Evolutionary conservation across 2,797 vertebrate genomes (phyloP), one percentile per base, ranked within the genome.

Genomic region (Acipenser ruthenus): DNA sequence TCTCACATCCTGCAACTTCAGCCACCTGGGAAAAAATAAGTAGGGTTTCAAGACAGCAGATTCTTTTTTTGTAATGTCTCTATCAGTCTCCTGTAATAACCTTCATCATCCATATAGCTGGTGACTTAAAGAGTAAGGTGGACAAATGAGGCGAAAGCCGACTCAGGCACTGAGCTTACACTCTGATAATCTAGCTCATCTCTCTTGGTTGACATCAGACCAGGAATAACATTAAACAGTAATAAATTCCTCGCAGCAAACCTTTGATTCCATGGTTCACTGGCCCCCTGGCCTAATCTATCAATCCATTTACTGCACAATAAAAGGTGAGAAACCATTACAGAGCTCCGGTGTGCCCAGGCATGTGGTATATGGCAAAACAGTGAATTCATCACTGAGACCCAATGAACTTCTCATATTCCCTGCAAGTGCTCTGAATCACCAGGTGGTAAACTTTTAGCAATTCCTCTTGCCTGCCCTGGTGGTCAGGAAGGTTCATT

Each of bases 161-260:
- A 80, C 80, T 80, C 80, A 86, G 86, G 80, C 83, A 86, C 71
- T 72, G 72, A 77, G 78, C 72, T 88, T 86, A 83, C 80, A 82
- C 79, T 82, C 61, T 13, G 78, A 81, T 89, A 87, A 88, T 85
- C 84, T 83, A 82, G 74, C 80, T 86, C 86, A 88, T 88, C 79
- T 76, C 78, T 89, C 81, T 88, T 77, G 64, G 75, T 75, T 83
- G 83, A 86, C 82, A 86, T 0, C 47, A 79, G 78, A 79, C 76
- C 74, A 85, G 83, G 82, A 86, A 86, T 87, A 86, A 85, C 77
- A 88, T 88, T 87, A 87, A 83, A 87, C 75, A 75, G 72, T 87
- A 85, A 89, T 87, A 87, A 88, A 86, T 77, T 84, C 75, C 74
- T 86, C 84, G 76, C 74, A 73, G 71, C 70, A 82, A 81, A 86